Conservation (phyloP, 2,888 invertebrate genomes). For the Dilophus febrilis region DNA sequence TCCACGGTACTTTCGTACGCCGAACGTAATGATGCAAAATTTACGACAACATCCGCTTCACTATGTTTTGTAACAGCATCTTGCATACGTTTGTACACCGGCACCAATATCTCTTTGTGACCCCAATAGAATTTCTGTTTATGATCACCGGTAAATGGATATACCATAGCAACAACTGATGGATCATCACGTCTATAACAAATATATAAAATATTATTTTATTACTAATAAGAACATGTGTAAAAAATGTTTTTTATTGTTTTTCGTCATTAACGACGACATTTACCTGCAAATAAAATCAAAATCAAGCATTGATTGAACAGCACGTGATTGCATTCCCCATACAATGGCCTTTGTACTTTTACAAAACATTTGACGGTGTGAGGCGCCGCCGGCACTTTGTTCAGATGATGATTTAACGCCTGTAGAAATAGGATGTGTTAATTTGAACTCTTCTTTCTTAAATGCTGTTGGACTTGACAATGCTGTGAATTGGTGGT, state of each 20-base stretch:
- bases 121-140: constrained; percentile 99
- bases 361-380: constrained; percentile 50
- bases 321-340: constrained; percentile 98
- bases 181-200: constrained; percentile 65
- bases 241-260: background rate
- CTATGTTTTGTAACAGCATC: constrained; percentile 91
- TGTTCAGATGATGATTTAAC: constrained; percentile 12
- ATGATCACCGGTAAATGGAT: constrained; percentile 97
- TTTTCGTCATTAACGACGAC: too few species aligned
- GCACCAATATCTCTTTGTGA: constrained; percentile 88
- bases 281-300: constrained; percentile 31
- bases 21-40: constrained; percentile 93
- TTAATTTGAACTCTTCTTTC: background rate
- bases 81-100: constrained; percentile 92
- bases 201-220: background rate
- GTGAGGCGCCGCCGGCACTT: constrained; percentile 1
- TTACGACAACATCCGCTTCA: constrained; percentile 88
- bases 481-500: background rate
- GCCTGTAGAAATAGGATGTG: constrained; percentile 26
- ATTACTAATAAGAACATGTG: background rate
- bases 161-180: constrained; percentile 90
- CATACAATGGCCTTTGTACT: constrained; percentile 88
- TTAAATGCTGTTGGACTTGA: constrained; percentile 1
- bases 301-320: constrained; percentile 43
- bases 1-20: constrained; percentile 95